Conservation (phyloP, 2,888 invertebrate genomes). For the Cotesia congregata region DNA sequence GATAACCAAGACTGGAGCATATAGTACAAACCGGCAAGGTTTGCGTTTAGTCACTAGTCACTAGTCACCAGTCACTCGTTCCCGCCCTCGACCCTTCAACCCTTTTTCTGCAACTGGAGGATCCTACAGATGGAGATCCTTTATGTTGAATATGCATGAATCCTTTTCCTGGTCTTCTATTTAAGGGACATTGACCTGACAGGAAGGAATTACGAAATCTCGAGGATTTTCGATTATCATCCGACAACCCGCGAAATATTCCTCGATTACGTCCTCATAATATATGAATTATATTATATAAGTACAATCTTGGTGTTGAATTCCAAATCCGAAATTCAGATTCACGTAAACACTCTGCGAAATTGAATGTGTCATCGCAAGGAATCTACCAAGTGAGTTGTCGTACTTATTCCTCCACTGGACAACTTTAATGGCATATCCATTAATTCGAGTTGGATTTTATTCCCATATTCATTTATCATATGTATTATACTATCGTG, state of each 20-base stretch:
- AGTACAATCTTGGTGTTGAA: not conserved
- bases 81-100: slow-evolving; percentile 23
- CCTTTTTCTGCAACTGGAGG: slow-evolving; percentile 25
- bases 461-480: not conserved
- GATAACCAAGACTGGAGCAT: slow-evolving; percentile 42
- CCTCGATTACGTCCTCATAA: slow-evolving; percentile 42
- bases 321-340: slow-evolving; percentile 40
- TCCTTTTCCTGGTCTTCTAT: slow-evolving; percentile 55
- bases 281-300: too few species aligned
- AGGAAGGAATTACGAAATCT: slow-evolving; percentile 53
- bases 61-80: slow-evolving; percentile 15
- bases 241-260: slow-evolving; percentile 56
- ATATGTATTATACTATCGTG: too few species aligned
- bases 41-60: slow-evolving; percentile 42
- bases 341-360: slow-evolving; percentile 39
- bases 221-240: slow-evolving; percentile 65
- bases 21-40: slow-evolving; percentile 37
- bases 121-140: slow-evolving; percentile 30
- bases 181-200: slow-evolving; percentile 65
- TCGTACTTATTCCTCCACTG: not conserved
- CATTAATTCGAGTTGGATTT: not conserved
- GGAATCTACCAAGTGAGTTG: not conserved
- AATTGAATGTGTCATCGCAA: slow-evolving; percentile 38
- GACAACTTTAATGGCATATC: not conserved
- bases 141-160: slow-evolving; percentile 61